Conservation (phyloP, 2,888 invertebrate genomes). For the Machimus atricapillus region DNA sequence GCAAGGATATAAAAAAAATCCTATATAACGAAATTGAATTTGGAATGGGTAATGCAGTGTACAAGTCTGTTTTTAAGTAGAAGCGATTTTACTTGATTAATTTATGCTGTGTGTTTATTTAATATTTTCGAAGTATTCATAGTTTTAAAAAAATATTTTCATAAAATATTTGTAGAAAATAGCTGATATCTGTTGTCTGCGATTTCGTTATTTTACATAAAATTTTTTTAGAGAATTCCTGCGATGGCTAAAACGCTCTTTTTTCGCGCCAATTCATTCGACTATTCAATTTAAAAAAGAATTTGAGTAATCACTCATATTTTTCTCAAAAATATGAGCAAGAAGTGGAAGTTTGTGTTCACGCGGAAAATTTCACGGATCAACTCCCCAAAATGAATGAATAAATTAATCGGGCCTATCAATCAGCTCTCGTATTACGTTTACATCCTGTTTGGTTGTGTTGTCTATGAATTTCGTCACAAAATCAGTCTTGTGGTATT, state of each 20-base stretch:
- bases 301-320: background rate
- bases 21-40: background rate
- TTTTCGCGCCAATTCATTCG: no score
- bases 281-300: background rate
- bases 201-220: background rate
- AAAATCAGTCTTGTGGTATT: background rate
- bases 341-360: background rate
- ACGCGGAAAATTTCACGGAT: background rate
- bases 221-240: background rate
- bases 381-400: background rate
- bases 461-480: background rate
- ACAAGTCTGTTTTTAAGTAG: background rate
- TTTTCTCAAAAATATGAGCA: background rate
- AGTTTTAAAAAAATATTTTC: background rate
- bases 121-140: background rate
- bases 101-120: background rate
- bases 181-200: background rate
- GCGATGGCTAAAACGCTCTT: no score
- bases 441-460: background rate
- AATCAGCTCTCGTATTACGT: background rate
- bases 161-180: no score
- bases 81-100: background rate
- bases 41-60: background rate
- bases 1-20: background rate
- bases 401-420: background rate